Base-by-base conservation (phyloP, 2,113 vertebrate genomes). In the Saguinus imperator region DNA sequence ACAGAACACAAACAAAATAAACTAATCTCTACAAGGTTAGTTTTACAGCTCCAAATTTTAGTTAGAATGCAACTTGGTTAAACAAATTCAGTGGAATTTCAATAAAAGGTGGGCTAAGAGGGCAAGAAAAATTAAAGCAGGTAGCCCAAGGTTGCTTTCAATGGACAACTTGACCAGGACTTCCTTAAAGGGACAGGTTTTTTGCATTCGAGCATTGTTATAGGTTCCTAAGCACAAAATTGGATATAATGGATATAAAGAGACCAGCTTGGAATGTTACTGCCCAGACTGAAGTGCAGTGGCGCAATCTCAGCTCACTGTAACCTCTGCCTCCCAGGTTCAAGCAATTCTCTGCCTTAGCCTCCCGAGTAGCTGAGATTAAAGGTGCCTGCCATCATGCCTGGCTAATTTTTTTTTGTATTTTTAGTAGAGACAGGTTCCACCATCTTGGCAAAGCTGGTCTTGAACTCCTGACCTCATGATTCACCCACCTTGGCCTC, bases 11-110 rank as follows among this genome's bases (percentile, higher is more conserved):
- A 5, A 76, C 95, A 97, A 97, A 97, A 91, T 91, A 95, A 98
- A 81, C 96, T 94, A 90, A 98, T 97, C 95, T 97, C 97, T 91
- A 97, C 94, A 84, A 97, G 91, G 93, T 13, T 55, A 95, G 23
- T 55, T 96, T 97, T 93, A 90, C 80, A 92, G 97, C 98, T 98
- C 98, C 96, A 98, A 90, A 98, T 97, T 98, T 98, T 99, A 97
- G 98, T 98, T 98, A 98, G 98, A 98, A 98, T 98, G 98, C 98
- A 98, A 97, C 95, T 98, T 80, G 94, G 98, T 98, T 98, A 98
- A 98, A 98, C 98, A 98, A 98, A 98, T 97, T 93, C 97, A 98
- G 97, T 95, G 97, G 93, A 75, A 98, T 96, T 97, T 96, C 97
- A 98, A 97, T 92, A 97, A 98, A 98, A 98, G 87, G 96, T 25